A percentile compares a stretch with the other conserved stretches of the same genome.
phyloP scores from a whole-genome alignment of 2,797 vertebrate genomes.

The Sphenodon punctatus region DNA sequence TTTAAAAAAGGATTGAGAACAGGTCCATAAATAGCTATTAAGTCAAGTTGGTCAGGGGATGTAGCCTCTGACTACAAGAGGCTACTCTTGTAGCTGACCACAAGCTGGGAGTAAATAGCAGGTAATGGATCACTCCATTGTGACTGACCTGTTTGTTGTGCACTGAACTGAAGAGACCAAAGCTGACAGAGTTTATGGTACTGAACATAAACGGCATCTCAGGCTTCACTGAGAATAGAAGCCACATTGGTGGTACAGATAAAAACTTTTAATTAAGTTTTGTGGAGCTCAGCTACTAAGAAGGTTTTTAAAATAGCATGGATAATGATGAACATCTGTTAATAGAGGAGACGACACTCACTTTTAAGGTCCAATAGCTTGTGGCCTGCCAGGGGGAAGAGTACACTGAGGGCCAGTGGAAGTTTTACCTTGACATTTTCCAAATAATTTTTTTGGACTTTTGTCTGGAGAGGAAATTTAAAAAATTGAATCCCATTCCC shows the following conservation, averaged over 20 bases:
- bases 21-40: too few relatives aligned
- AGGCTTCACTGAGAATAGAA: not conserved
- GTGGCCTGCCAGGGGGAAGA: not conserved
- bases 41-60: too few relatives aligned
- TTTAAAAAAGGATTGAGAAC: too few relatives aligned
- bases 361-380: slow-evolving; percentile 2
- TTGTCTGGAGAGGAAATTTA: slow-evolving; percentile 13
- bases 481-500: slow-evolving; percentile 32
- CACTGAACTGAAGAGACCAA: too few relatives aligned
- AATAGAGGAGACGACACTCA: not conserved
- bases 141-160: too few relatives aligned
- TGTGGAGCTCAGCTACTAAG: too few relatives aligned
- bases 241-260: not conserved
- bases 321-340: not conserved
- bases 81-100: too few relatives aligned
- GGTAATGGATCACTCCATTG: too few relatives aligned
- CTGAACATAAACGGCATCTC: not conserved
- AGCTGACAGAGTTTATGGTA: too few relatives aligned
- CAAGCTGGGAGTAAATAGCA: too few relatives aligned
- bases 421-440: not conserved
- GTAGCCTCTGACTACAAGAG: too few relatives aligned
- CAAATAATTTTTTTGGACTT: slow-evolving; percentile 10
- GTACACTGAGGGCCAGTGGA: not conserved
- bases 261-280: not conserved
- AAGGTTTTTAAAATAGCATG: not conserved